Percentiles rank a stretch among this genome's conserved stretches.
These are phyloP conservation scores for Chlamydotis undulata DNA, from an alignment of 2,113 vertebrate species.

Conservation along the genomic window DNA sequence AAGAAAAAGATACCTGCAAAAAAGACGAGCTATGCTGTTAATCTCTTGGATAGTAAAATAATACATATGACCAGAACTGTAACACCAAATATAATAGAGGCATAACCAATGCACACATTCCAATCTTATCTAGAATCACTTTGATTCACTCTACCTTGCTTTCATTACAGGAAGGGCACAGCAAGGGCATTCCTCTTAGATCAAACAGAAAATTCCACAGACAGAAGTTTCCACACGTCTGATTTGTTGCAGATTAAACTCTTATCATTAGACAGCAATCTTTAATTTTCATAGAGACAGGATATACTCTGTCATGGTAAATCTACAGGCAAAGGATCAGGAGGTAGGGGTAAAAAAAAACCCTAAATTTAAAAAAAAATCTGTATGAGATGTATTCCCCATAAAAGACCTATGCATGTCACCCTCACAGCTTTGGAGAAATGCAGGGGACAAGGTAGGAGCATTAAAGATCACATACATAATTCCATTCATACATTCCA, in stretches of 20 bases:
- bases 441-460: neutral
- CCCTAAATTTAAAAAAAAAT: too few relatives aligned
- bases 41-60: constrained; percentile 31
- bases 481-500: neutral
- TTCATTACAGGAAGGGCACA: constrained; percentile 75
- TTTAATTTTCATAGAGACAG: constrained; percentile 61
- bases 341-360: too few relatives aligned
- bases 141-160: constrained; percentile 68
- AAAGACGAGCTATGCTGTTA: constrained; percentile 2
- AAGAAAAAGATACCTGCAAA: neutral
- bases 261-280: constrained; percentile 54
- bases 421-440: neutral
- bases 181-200: constrained; percentile 62
- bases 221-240: constrained; percentile 74
- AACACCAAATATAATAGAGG: constrained; percentile 53
- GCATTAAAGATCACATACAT: neutral
- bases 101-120: constrained; percentile 62
- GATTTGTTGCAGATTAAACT: constrained; percentile 57
- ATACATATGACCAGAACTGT: neutral
- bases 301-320: constrained; percentile 44
- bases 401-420: neutral
- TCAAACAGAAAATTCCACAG: constrained; percentile 70
- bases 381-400: neutral
- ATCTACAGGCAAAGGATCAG: neutral
- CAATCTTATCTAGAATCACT: constrained; percentile 73